Evolutionary conservation across 1,140 invertebrate genomes (phyloP), one percentile per base, ranked within the genome.

Genomic region (Bombus picipes): DNA sequence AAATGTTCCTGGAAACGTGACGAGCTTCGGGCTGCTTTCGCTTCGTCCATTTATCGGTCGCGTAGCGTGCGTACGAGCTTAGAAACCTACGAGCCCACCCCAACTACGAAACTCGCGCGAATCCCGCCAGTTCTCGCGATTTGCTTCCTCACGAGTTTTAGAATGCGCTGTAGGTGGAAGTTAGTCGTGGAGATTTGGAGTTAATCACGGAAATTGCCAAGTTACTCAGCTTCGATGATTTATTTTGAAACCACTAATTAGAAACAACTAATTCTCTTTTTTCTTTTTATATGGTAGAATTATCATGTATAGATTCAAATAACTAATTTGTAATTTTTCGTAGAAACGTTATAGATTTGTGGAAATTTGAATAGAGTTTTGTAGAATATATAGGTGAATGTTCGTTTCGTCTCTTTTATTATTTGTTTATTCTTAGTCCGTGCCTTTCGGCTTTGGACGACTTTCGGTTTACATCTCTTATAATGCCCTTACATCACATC

Each of bases 1-100:
- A 91, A 91, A 92, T 91, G 88, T 92, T 93, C 89, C 85, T 90
- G 85, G 89, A 92, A 93, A 89, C 88, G 87, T 89, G 91, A 92
- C 90, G 87, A 88, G 86, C 90, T 91, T 84, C 73, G 66, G 86
- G 86, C 85, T 88, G 66, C 87, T 86, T 90, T 90, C 78, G 66
- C 86, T 25, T 88, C 88, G 86, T 90, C 72, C 88, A 68, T 90
- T 90, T 90, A 85, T 88, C 77, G 88, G 88, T 79, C 82, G 82
- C 84, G 53, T 83, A 66, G 82, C 86, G 79, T 81, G 86, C 88
- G 82, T 85, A 83, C 75, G 75, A 34, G 84, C 87, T 89, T 89
- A 34, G 73, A 77, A 74, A 78, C 84, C 83, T 87, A 62, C 39
- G 32, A 65, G 8, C 43, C 34, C 66, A 53, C 66, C 43, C 41